Conservation (phyloP, 2,888 invertebrate genomes). For the Melangyna quadrimaculata region DNA sequence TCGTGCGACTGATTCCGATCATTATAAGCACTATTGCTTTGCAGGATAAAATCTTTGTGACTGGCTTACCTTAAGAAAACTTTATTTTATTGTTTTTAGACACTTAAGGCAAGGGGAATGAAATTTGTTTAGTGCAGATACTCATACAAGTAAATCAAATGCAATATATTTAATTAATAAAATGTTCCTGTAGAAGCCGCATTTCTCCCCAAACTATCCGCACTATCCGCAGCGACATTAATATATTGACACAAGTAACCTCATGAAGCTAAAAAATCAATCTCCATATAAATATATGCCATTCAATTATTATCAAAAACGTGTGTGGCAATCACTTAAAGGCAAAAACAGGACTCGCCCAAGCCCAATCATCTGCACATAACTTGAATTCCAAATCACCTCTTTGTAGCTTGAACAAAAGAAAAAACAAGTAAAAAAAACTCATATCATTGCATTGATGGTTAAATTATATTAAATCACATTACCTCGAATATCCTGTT, state of each 20-base stretch:
- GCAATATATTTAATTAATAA: background rate
- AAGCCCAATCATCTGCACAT: slow-evolving; percentile 15
- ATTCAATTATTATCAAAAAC: slow-evolving; percentile 31
- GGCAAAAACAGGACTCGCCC: slow-evolving; percentile 14
- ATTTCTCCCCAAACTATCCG: too few relatives aligned
- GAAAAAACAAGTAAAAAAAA: slow-evolving; percentile 6
- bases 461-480: slow-evolving; percentile 68
- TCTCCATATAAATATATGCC: slow-evolving; percentile 13
- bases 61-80: too few relatives aligned
- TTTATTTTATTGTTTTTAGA: too few relatives aligned
- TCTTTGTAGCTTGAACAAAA: background rate
- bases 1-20: too few relatives aligned
- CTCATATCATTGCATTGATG: slow-evolving; percentile 66
- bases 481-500: slow-evolving; percentile 66
- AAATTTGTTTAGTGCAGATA: too few relatives aligned
- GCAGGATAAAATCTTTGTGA: too few relatives aligned
- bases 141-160: background rate
- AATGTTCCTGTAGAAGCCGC: background rate
- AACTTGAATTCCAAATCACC: slow-evolving; percentile 36
- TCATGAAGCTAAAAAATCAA: slow-evolving; percentile 7
- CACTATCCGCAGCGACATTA: background rate
- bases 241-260: background rate
- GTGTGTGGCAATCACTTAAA: slow-evolving; percentile 22
- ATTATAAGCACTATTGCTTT: too few relatives aligned
- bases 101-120: too few relatives aligned